Conservation (phyloP, 2,113 vertebrate species). For the human (Homo sapiens) region DNA sequence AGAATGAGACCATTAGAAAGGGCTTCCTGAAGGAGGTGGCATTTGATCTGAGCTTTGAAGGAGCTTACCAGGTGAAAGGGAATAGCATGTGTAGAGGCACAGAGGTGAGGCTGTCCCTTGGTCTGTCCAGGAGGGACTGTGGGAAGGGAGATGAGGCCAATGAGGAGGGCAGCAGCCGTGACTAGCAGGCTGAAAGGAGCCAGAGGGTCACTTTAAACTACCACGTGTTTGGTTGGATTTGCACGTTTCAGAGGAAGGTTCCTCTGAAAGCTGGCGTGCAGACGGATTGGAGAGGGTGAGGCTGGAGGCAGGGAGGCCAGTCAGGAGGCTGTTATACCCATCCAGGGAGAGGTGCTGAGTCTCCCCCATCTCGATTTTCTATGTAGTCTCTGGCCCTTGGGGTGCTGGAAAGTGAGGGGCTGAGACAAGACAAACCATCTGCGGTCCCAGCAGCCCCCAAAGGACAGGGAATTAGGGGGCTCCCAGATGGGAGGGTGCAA, state of each 20-base stretch:
- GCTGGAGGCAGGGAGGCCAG: neutral
- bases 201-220: neutral
- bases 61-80: neutral
- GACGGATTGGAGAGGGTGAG: neutral
- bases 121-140: neutral
- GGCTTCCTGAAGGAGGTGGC: neutral
- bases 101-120: neutral
- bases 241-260: neutral
- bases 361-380: neutral
- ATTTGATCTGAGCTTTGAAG: neutral
- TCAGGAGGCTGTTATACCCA: neutral
- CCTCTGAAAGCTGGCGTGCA: neutral
- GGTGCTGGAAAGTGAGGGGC: neutral
- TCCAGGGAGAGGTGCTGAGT: neutral
- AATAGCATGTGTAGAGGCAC: neutral
- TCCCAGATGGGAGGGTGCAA: rapidly evolving
- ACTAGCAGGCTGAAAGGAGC: neutral
- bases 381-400: neutral
- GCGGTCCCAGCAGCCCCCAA: neutral
- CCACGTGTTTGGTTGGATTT: neutral
- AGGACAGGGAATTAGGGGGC: neutral
- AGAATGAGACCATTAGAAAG: neutral
- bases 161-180: neutral
- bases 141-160: neutral
- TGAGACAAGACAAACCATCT: neutral